A percentile compares a stretch with the other conserved stretches of the same genome.
Conservation (phyloP, 2,797 vertebrate species). For the Botia almorhae region DNA sequence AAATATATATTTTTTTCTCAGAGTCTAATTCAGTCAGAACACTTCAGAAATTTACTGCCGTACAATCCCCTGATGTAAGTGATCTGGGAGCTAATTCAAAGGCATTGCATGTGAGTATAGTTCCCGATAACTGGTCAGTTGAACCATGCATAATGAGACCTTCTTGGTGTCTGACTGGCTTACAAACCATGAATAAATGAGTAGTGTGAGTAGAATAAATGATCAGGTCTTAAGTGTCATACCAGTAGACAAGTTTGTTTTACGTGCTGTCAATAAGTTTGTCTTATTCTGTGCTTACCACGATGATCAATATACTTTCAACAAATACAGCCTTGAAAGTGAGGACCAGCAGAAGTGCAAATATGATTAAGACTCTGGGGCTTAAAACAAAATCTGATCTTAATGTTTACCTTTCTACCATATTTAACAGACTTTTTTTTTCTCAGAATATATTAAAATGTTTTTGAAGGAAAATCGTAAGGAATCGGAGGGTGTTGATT, state of each 20-base stretch:
- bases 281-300: slow-evolving; percentile 1
- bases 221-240: slow-evolving; percentile 11
- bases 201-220: slow-evolving; percentile 31
- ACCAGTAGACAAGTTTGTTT: slow-evolving; percentile 12
- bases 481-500: too few species aligned
- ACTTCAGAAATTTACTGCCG: not conserved
- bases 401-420: not conserved
- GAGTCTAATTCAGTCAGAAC: not conserved
- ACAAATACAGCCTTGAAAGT: slow-evolving; percentile 16
- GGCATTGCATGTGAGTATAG: too few species aligned
- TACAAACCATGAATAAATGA: slow-evolving; percentile 34
- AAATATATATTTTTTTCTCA: not conserved
- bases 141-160: slow-evolving; percentile 8
- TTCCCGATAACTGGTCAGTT: not conserved
- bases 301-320: not conserved
- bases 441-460: not conserved
- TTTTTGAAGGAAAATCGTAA: not conserved
- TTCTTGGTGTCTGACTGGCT: slow-evolving; percentile 4
- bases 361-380: not conserved
- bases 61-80: not conserved
- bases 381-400: not conserved
- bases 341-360: not conserved
- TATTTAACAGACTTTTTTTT: not conserved
- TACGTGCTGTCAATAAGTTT: slow-evolving; percentile 18
- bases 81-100: slow-evolving; percentile 2